phyloP scores from a whole-genome alignment of 2,113 vertebrate genomes.

The Felis chaus region DNA sequence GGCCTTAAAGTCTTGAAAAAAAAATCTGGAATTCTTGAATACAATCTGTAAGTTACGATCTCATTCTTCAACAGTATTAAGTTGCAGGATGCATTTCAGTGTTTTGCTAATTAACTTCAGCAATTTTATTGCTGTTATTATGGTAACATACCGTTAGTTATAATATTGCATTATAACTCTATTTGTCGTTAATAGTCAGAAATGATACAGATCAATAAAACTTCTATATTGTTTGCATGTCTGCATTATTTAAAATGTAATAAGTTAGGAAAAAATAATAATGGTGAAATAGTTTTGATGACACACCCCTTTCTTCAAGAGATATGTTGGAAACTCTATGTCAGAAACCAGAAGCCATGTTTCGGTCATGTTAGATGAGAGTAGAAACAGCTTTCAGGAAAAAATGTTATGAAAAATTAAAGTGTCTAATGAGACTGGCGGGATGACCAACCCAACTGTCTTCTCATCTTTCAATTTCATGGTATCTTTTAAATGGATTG shows the following conservation, averaged over 20 bases:
- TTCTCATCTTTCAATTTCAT: constrained; percentile 1
- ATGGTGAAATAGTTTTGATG: not conserved
- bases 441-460: not conserved
- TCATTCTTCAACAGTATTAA: constrained; percentile 9
- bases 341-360: not conserved
- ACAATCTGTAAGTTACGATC: not conserved
- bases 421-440: not conserved
- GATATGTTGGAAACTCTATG: not conserved
- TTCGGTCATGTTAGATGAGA: not conserved
- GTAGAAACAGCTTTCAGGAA: not conserved
- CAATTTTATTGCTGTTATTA: constrained; percentile 43
- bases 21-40: not conserved
- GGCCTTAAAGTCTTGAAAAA: not conserved
- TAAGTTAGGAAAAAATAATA: not conserved
- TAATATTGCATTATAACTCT: constrained; percentile 12
- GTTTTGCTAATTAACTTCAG: not conserved
- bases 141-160: not conserved
- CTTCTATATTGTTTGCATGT: not conserved
- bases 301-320: not conserved
- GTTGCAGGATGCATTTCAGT: not conserved
- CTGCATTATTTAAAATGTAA: constrained; percentile 17
- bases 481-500: not conserved
- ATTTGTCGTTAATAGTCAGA: constrained; percentile 11
- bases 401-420: not conserved
- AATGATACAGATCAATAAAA: constrained; percentile 26